A percentile compares a stretch with the other conserved stretches of the same genome.
Conservation (phyloP, 1,140 invertebrate species). For the Achatina immaculata region DNA sequence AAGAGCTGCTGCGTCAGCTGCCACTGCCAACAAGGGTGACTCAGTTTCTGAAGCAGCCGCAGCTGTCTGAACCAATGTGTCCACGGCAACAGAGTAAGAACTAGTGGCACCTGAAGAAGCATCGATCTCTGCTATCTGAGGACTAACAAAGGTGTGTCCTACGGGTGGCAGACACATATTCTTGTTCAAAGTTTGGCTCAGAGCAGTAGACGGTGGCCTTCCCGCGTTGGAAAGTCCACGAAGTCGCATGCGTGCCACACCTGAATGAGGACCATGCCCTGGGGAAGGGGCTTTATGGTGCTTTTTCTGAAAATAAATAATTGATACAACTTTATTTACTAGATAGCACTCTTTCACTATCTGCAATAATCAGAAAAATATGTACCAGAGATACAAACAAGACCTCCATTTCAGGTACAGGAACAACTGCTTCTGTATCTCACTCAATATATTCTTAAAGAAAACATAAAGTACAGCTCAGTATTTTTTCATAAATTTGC, state of each 20-base stretch:
- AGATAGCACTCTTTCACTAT: too few relatives aligned
- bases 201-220: conserved; percentile 26
- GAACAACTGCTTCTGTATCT: too few relatives aligned
- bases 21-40: not conserved
- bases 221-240: conserved; percentile 54
- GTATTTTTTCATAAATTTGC: too few relatives aligned
- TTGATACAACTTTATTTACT: too few relatives aligned
- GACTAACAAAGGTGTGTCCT: conserved; percentile 52
- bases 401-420: too few relatives aligned
- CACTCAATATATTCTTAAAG: too few relatives aligned
- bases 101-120: conserved; percentile 22
- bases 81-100: conserved; percentile 32
- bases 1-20: conserved; percentile 9
- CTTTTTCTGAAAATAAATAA: conserved; percentile 43
- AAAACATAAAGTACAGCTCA: too few relatives aligned
- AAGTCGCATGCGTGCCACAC: conserved; percentile 46
- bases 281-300: conserved; percentile 60
- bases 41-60: conserved; percentile 35
- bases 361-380: too few relatives aligned
- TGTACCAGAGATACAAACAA: too few relatives aligned
- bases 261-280: conserved; percentile 43
- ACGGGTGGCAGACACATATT: conserved; percentile 68
- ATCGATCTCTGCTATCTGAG: not conserved
- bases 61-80: conserved; percentile 39
- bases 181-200: conserved; percentile 60